Evolutionary conservation across 2,797 vertebrate genomes (phyloP).

Genomic region (Myotis findleyi): DNA sequence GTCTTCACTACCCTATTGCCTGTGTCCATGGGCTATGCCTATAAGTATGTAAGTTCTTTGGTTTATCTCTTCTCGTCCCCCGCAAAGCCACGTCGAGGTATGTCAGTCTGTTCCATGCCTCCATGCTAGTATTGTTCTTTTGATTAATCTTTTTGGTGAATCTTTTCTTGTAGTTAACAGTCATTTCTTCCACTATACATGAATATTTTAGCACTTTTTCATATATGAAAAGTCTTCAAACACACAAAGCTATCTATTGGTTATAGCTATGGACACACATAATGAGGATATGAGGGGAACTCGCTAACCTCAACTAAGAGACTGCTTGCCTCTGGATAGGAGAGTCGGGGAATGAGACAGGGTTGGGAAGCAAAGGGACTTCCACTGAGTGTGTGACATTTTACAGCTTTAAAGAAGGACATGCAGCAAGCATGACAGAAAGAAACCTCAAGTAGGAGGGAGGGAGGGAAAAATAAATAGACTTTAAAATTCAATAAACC

Average conservation of each 20-base stretch:
- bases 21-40: too few relatives aligned
- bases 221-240: not conserved
- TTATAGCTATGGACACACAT: not conserved
- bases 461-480: not conserved
- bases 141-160: not conserved
- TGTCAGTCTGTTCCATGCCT: too few relatives aligned
- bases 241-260: not conserved
- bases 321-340: not conserved
- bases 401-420: not conserved
- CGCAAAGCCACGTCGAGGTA: too few relatives aligned
- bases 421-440: not conserved
- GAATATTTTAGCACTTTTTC: not conserved
- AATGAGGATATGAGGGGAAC: not conserved
- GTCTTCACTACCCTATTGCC: too few relatives aligned
- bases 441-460: not conserved
- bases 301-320: not conserved
- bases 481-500: conserved; percentile 14
- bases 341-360: not conserved
- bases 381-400: not conserved
- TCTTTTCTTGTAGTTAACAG: not conserved
- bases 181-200: not conserved
- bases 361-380: not conserved
- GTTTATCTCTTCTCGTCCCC: too few relatives aligned
- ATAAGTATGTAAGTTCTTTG: too few relatives aligned
- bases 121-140: not conserved